phyloP scores from a whole-genome alignment of 2,797 vertebrate genomes.

The Anguilla anguilla region DNA sequence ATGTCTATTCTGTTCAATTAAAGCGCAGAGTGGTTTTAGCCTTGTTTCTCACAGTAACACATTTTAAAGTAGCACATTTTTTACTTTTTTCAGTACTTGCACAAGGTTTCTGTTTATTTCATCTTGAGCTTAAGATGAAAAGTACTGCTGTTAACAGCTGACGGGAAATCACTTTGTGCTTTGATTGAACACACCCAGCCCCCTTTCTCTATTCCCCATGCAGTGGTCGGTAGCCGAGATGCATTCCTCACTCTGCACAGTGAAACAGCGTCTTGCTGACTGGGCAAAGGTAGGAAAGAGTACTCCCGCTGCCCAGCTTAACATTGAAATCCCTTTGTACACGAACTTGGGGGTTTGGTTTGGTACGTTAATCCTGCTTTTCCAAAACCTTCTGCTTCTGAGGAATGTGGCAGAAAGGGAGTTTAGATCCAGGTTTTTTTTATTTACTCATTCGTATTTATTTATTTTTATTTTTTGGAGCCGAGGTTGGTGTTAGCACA shows the following conservation, averaged over 20 bases:
- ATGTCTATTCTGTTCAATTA: background rate
- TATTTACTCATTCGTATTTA: conserved; percentile 35
- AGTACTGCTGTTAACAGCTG: background rate
- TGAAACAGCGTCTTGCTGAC: conserved; percentile 1
- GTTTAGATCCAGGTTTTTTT: conserved; percentile 56
- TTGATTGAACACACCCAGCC: background rate
- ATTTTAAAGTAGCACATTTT: background rate
- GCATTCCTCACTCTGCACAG: background rate
- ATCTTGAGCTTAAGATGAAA: conserved; percentile 33
- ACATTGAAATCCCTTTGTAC: conserved; percentile 66
- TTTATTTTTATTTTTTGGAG: conserved; percentile 26
- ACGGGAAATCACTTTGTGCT: background rate
- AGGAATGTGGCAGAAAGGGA: conserved; percentile 6
- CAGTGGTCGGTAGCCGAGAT: background rate
- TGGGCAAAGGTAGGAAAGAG: conserved; percentile 12
- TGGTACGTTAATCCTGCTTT: conserved; percentile 52
- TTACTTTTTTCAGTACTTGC: conserved; percentile 20
- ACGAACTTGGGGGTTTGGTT: conserved; percentile 33
- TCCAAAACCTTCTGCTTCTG: conserved; percentile 33
- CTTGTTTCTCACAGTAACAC: background rate
- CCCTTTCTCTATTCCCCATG: background rate
- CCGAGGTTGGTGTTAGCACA: background rate
- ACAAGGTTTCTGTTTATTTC: conserved; percentile 31
- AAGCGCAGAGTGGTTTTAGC: background rate
- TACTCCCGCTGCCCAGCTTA: conserved; percentile 47